phyloP scores from a whole-genome alignment of 2,113 vertebrate species.

The Maccullochella peelii region DNA sequence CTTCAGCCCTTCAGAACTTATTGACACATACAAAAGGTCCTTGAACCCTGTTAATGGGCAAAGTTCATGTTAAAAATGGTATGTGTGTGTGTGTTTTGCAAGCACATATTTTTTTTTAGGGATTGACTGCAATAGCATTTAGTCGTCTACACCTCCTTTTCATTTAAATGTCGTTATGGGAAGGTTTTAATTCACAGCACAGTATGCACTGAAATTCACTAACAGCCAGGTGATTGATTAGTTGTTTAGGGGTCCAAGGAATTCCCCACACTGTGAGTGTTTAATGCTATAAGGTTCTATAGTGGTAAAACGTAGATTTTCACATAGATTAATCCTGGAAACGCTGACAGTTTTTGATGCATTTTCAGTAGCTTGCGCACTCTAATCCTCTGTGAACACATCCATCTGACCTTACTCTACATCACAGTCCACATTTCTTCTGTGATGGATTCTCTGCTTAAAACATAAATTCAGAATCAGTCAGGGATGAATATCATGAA shows the following conservation, averaged over 20 bases:
- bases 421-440: conserved; percentile 5
- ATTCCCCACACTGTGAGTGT: background rate
- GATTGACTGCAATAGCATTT: conserved; percentile 6
- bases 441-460: background rate
- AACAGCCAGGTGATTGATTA: conserved; percentile 21
- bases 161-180: background rate
- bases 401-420: conserved; percentile 11
- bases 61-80: conserved; percentile 63
- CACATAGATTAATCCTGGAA: conserved; percentile 25
- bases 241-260: background rate
- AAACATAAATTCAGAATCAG: conserved; percentile 9
- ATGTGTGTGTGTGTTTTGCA: conserved; percentile 32
- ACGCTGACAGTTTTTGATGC: conserved; percentile 3
- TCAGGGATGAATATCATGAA: background rate
- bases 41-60: conserved; percentile 56
- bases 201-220: conserved; percentile 2
- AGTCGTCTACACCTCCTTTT: background rate
- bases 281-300: background rate
- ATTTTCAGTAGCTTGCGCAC: conserved; percentile 19
- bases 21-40: conserved; percentile 59
- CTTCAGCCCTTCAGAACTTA: conserved; percentile 16
- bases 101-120: conserved; percentile 46
- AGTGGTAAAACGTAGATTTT: background rate
- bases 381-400: conserved; percentile 32
- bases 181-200: background rate